Base-by-base conservation (phyloP, 2,797 vertebrate genomes). In the Neostethus bicornis region DNA sequence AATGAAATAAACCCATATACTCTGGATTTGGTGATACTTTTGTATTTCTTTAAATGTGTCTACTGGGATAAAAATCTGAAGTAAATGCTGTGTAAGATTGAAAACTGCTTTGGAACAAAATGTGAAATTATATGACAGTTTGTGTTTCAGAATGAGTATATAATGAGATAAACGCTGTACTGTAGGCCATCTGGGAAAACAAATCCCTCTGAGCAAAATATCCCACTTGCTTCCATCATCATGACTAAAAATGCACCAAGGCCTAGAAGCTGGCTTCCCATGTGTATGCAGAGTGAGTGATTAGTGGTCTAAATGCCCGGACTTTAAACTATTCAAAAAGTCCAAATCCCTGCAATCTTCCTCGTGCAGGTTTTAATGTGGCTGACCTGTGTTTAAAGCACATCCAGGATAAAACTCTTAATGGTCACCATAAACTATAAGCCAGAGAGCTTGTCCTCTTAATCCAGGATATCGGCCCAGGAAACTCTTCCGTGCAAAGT, bases 341-440 rank as follows among this genome's bases (percentile, higher is more conserved):
- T 54, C 67, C 70, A 87, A 90, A 90, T 91, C 88, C 86, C 80
- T 54, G 51, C 75, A 87, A 90, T 90, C 81, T 83, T 75, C 73
- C 76, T 59, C 81, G 72, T 86, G 73, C 67, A 70, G 85, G 70
- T 81, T 75, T 74, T 84, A 86, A 80, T 77, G 69, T 83, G 79
- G 62, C 32, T 17, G 68, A 75, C 79, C 85, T 82, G 56, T 83
- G 67, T 85, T 89, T 85, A 86, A 87, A 90, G 81, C 78, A 85
- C 76, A 55, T 49, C 42, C 21, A 59, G 77, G 79, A 79, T 87
- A 83, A 87, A 84, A 83, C 80, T 84, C 86, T 77, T 89, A 90
- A 91, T 88, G 83, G 85, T 87, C 83, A 84, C 89, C 84, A 82
- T 85, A 83, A 91, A 90, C 77, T 85, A 77, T 87, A 85, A 87